Percentiles rank a stretch among this genome's conserved stretches.
Evolutionary conservation across 2,888 invertebrate species (phyloP).

Genomic region (Drosophila leonis): DNA sequence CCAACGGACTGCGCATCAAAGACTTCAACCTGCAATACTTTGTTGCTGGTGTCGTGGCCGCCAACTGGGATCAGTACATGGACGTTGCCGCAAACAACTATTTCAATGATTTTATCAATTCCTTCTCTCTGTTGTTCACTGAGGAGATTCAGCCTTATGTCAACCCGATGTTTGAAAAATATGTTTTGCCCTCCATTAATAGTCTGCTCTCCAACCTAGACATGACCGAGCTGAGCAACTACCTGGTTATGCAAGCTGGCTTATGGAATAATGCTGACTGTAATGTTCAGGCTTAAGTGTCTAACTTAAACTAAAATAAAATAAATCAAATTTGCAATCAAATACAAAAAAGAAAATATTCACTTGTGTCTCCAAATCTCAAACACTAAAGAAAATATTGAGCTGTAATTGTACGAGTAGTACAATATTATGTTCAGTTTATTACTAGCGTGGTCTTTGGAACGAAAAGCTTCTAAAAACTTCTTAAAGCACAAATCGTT

Average conservation of each 20-base stretch:
- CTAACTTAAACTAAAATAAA: no score
- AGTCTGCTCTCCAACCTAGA: conserved; percentile 35
- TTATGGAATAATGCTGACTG: conserved; percentile 40
- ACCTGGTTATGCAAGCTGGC: conserved; percentile 25
- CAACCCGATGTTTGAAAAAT: conserved; percentile 15
- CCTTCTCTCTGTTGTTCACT: conserved; percentile 42
- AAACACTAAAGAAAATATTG: no score
- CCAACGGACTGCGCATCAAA: conserved; percentile 57
- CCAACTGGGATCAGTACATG: conserved; percentile 65
- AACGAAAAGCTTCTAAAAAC: no score
- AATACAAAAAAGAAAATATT: no score
- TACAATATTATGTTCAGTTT: no score
- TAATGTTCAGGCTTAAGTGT: conserved; percentile 14
- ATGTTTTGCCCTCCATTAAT: conserved; percentile 51
- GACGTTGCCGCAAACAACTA: conserved; percentile 71
- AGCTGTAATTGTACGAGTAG: no score
- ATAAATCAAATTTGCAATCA: no score
- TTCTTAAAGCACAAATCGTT: no score
- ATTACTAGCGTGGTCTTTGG: no score
- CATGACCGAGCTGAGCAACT: conserved; percentile 30
- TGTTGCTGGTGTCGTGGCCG: conserved; percentile 52
- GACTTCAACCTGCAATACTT: conserved; percentile 60
- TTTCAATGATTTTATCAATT: conserved; percentile 54
- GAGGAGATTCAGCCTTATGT: conserved; percentile 61
- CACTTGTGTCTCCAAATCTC: no score